Conservation (phyloP, 2,113 vertebrate species). For the Peucedramus taeniatus region DNA sequence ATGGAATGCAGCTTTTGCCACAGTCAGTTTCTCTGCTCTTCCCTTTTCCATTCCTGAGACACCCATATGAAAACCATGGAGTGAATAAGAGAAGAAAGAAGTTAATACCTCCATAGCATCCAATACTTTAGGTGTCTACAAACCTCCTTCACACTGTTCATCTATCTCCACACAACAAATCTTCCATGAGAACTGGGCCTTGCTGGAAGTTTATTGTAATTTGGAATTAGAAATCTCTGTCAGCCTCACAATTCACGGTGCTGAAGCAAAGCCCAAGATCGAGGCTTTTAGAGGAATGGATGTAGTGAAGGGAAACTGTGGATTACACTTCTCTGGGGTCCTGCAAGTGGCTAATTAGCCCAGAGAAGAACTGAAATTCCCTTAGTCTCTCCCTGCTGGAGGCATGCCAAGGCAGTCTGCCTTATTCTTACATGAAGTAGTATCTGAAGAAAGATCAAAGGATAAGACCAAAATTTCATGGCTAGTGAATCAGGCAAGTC, state of each 20-base stretch:
- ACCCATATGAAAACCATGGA: not conserved
- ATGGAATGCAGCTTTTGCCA: not conserved
- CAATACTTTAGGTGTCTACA: not conserved
- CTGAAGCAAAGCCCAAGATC: not conserved
- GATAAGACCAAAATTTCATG: slow-evolving; percentile 18
- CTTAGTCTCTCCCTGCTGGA: slow-evolving; percentile 8
- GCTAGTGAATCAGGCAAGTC: slow-evolving; percentile 6
- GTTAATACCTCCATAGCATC: not conserved
- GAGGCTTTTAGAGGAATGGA: not conserved
- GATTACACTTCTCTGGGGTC: not conserved
- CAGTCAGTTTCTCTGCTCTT: not conserved
- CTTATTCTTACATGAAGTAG: not conserved
- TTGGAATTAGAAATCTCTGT: not conserved
- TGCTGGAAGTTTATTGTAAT: not conserved
- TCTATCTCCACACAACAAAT: fast-evolving
- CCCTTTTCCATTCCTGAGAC: not conserved
- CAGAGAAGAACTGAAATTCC: not conserved
- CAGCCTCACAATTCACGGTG: not conserved
- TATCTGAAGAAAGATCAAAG: slow-evolving; percentile 53
- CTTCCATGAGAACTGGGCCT: not conserved
- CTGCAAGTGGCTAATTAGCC: not conserved
- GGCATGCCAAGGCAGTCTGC: slow-evolving; percentile 8
- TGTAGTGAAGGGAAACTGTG: not conserved
- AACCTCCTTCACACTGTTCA: not conserved
- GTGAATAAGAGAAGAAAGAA: not conserved